A percentile compares a stretch with the other conserved stretches of the same genome.
Conservation (phyloP, 2,888 invertebrate species). For the Andrena trimmerana region DNA sequence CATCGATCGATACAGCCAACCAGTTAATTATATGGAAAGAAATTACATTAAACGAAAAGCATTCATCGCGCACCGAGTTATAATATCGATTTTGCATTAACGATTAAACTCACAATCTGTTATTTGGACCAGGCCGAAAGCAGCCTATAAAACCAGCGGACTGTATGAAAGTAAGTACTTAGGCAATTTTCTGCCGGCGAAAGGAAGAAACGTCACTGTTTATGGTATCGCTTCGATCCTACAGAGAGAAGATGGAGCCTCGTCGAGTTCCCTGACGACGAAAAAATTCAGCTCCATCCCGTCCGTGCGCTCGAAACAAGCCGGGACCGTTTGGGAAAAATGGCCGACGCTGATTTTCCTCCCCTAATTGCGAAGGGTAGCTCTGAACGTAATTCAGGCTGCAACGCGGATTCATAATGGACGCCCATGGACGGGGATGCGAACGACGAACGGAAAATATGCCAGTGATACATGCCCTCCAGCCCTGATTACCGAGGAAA, state of each 20-base stretch:
- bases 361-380: slow-evolving; percentile 19
- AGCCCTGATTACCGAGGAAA: slow-evolving; percentile 4
- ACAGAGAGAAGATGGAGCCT: neutral
- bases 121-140: slow-evolving; percentile 50
- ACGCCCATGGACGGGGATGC: slow-evolving; percentile 2
- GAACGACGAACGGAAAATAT: slow-evolving; percentile 23
- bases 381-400: slow-evolving; percentile 11
- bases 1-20: slow-evolving; percentile 46
- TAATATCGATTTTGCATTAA: slow-evolving; percentile 63
- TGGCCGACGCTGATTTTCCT: slow-evolving; percentile 17
- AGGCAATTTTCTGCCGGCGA: slow-evolving; percentile 54
- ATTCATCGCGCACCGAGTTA: slow-evolving; percentile 46
- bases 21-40: slow-evolving; percentile 62
- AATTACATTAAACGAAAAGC: slow-evolving; percentile 61
- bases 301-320: slow-evolving; percentile 17
- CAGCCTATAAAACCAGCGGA: slow-evolving; percentile 40
- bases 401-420: slow-evolving; percentile 16
- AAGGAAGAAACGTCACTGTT: slow-evolving; percentile 31
- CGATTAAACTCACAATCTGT: slow-evolving; percentile 48
- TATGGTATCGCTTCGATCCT: slow-evolving; percentile 8
- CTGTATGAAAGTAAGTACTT: slow-evolving; percentile 34
- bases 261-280: slow-evolving; percentile 5
- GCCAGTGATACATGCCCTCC: neutral
- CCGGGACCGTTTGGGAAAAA: slow-evolving; percentile 15
- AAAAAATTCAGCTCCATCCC: slow-evolving; percentile 11